Evolutionary conservation across 2,797 vertebrate species (phyloP), one percentile per base, ranked within the genome.

Genomic region (Oceanodroma leucorhoa): DNA sequence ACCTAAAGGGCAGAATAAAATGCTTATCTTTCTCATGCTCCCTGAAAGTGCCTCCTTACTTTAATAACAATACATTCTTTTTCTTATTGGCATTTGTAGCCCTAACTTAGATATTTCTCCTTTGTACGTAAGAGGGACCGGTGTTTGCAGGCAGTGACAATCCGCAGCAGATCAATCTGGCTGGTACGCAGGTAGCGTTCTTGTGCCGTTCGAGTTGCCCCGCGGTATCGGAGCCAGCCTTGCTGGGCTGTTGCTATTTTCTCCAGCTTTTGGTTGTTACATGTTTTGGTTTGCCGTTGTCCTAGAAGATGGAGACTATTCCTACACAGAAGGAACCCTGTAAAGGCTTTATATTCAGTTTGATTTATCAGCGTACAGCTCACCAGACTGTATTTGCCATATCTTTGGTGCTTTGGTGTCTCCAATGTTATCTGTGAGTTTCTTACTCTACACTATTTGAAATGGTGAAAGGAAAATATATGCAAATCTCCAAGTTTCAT

Each of bases 61-160:
- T 58, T 53, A 26, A 27, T 19, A 61, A 22, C 23, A 29, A 21
- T 9, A 40, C 10, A 2, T 60, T 72, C 21, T 51, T 75, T 66
- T 61, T 20, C 45, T 50, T 34, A 10, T 1, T 69, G 32, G 15
- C 30, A 2, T 64, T 57, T 64, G 12, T 32, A 45, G 41, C 61
- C 41, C 24, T 29, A 22, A 24, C 10, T 81, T 46, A 9, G 22
- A 0, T 51, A 16, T 73, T 73, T 48, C 43, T 71, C 22, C 38
- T 53, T 67, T 48, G 45, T 43, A 1, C 2, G 0, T 5, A 0
- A 4, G n/a, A 40, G 11, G 26, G 27, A 11, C 12, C 26, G 36
- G 55, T 38, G 77, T 40, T 30, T 54, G 62, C 26, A 32, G 14
- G 16, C 20, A 3, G 51, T 6, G 64, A 2, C 11, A 5, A 0